Evolutionary conservation across 2,113 vertebrate genomes (phyloP), one percentile per base, ranked within the genome.

Genomic region (Hippocampus comes): DNA sequence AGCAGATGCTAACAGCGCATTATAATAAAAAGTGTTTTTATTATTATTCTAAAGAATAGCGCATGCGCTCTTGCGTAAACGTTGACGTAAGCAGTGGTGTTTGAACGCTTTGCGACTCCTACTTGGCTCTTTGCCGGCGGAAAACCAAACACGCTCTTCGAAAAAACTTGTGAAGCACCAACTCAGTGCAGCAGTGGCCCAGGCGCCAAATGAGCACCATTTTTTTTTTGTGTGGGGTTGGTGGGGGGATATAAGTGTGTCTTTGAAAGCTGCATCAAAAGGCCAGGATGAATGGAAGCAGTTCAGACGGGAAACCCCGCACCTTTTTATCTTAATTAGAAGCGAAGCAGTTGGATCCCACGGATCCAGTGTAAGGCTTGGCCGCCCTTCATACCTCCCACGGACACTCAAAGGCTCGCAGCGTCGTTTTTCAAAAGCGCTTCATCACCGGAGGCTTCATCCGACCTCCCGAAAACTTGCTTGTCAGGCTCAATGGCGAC

Each of bases 201-300:
- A 5, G 30, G 30, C 30, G 30, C 30, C 30, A 34, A 34, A 34
- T 4, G 30, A 34, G 30, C 30, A 5, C 30, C 30, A 5, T 5
- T 4, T 34, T 34, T 5, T 34, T 4, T 34, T 4, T 34, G 30
- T 5, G 30, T 0, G 34, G 34, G 34, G 34, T 30, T 2, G 27
- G 27, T 1, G 12, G 14, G 12, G 14, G 4, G 14, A 2, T 10
- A 15, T 14, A 14, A 46, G 10, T 72, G 41, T 10, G 74, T 65
- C 76, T 89, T 88, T 92, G 87, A 90, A 84, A 85, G 64, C 34
- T 43, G 82, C 89, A 89, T 93, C 87, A 91, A 89, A 74, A 77
- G 68, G 70, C 30, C 30, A 79, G 56, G 63, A 78, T 85, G 71
- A 88, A 87, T 75, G 46, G 27, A 57, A 30, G n/a, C 34, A 75